Evolutionary conservation across 2,888 invertebrate species (phyloP).

Genomic region (Pterobdella sp.): DNA sequence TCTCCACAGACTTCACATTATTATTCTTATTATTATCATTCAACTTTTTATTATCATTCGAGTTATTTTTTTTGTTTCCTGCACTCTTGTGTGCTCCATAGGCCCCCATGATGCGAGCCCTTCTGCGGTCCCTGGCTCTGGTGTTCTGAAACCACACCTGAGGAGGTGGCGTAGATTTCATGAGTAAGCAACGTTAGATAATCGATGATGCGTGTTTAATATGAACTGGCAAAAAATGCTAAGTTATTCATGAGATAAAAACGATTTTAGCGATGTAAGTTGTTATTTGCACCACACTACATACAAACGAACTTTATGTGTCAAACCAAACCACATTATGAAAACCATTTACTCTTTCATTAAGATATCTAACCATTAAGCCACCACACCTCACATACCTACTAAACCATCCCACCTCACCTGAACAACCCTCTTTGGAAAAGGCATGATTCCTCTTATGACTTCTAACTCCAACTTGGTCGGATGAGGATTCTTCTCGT

Average conservation of each 20-base stretch:
- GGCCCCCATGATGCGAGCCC: constrained; percentile 36
- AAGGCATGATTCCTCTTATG: constrained; percentile 76
- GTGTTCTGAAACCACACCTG: constrained; percentile 76
- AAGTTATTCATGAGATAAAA: no score
- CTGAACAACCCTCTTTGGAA: constrained; percentile 86
- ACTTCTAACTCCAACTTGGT: constrained; percentile 84
- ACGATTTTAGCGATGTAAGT: no score
- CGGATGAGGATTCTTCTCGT: constrained; percentile 80
- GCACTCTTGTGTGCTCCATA: not conserved
- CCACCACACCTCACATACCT: not conserved
- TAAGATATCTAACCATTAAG: not conserved
- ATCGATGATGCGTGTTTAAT: no score
- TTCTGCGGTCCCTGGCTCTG: constrained; percentile 62
- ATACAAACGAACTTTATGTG: not conserved
- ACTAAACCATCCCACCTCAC: not conserved
- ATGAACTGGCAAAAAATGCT: no score
- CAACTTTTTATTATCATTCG: not conserved
- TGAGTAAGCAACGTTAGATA: no score
- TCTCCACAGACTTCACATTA: no score
- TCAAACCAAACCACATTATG: not conserved
- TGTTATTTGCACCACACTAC: not conserved
- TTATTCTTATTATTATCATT: not conserved
- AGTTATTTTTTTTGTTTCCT: not conserved
- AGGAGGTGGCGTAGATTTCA: no score
- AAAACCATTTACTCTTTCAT: not conserved